Base-by-base conservation (phyloP, 1,140 invertebrate species). In the roundworm (Caenorhabditis elegans) region DNA sequence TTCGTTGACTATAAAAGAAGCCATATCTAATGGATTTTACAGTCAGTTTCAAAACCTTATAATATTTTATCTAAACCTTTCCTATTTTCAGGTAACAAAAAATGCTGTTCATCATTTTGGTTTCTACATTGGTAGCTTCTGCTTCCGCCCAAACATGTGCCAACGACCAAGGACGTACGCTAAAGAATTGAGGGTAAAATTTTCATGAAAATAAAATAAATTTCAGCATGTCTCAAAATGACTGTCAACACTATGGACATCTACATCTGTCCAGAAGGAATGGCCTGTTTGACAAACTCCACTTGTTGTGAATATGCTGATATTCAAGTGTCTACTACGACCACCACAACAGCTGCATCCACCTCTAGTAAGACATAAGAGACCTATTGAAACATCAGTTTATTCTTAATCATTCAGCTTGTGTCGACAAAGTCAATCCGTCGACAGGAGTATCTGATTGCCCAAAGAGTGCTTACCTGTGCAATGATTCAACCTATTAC, bases 391-490 rank as follows among this genome's bases (percentile, higher is more conserved):
- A 4, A 46, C 10, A 26, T 28, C n/a, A 11, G n/a, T n/a, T 1
- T 31, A 15, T 22, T 31, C 17, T 1, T 17, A 43, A 70, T 19
- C 1, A 17, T 60, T 75, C 17, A 60, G 79, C 53, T 17, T 82
- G 80, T 49, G 36, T 22, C n/a, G 81, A 82, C 60, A 70, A 43
- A 15, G 24, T 47, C 49, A 78, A 60, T 22, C 81, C 48, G 36
- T 78, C 81, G 6, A 78, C 75, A 11, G 75, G 81, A 51, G 81
- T 70, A 0, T 82, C 81, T 13, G 81, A 82, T 24, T 82, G 81
- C 31, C 76, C 81, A 19, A 53, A 51, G 17, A 77, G 39, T 11
- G 76, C 47, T 13, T 76, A 82, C 22, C 80, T 82, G 15, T 82
- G 80, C 28, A 55, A 82, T 36, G 34, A 82, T 43, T 43, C 36